Evolutionary conservation across 2,888 invertebrate species (phyloP), one percentile per base, ranked within the genome.

Genomic region (Tinea semifulvella): DNA sequence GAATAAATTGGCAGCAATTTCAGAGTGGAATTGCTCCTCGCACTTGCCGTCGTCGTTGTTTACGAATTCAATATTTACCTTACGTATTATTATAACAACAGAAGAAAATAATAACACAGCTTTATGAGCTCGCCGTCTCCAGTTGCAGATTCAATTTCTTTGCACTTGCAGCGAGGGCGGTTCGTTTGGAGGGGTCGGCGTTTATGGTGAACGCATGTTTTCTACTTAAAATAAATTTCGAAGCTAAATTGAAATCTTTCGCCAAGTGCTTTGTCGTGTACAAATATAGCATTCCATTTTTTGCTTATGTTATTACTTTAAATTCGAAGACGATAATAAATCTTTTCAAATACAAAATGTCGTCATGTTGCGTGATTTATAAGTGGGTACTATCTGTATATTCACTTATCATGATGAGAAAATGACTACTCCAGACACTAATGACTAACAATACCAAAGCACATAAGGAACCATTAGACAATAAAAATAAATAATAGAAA

Each of bases 111-210:
- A 42, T 42, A 48, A 48, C 45, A 43, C 43, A 13, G 28, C 43
- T 60, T 61, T 59, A 60, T 55, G 61, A 60, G 49, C 48, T 46
- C 43, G 20, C 39, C 49, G 54, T 57, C 56, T 70, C 65, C 54
- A 55, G 60, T 70, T 68, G 58, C 69, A 61, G 64, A 65, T 68
- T 66, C 66, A 68, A 68, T 69, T 70, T 44, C 61, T 62, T 64
- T 60, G 54, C 59, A 61, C 53, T 56, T 58, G 43, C 43, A 22
- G 17, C 19, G 38, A 38, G 40, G 40, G 40, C 40, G 40, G 17
- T 20, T 22, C 40, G 28, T 31, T 43, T 28, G 17, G 20, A n/a
- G 19, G 17, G 22, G 16, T 17, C 43, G n/a, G 14, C 26, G 57
- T 61, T 60, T 61, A 62, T 56, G 58, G 56, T 61, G 60, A 53